Evolutionary conservation across 2,797 vertebrate species (phyloP), one percentile per base, ranked within the genome.

Genomic region (Falco concolor): DNA sequence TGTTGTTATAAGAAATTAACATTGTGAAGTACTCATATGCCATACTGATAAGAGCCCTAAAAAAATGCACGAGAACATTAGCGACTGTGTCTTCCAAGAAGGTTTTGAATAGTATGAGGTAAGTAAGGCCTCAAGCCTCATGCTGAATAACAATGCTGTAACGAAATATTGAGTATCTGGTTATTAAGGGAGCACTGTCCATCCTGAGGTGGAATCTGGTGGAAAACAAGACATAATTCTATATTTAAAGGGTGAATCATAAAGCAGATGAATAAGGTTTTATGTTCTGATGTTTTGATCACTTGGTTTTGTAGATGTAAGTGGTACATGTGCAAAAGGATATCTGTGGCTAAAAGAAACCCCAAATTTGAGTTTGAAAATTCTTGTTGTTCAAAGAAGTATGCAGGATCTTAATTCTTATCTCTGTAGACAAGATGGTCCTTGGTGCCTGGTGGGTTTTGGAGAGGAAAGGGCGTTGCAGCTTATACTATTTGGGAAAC

Each of bases 131-230:
- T 86, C 56, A 49, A 89, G 60, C 56, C 95, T 75, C 72, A 47
- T 0, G 2, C 68, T 87, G 82, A 89, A 68, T 85, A 78, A 83
- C 57, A 75, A 9, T 1, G 3, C 50, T 54, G n/a, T 45, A 83
- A 74, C 49, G 80, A 94, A 92, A 93, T 94, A 93, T 69, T 82
- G 59, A 87, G 47, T 94, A 79, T 79, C 77, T 94, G 64, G 83
- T 94, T 90, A 78, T 95, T 94, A 86, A 96, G 27, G 80, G 64
- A 94, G n/a, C 53, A 19, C 38, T 85, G 75, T 83, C 89, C 79
- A 72, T 89, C 67, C 77, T 84, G 95, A 93, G 82, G 69, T 74
- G 53, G 84, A 87, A 80, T 83, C 36, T 83, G 28, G 52, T 80
- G 72, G 68, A 89, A 96, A 93, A 77, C 27, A 80, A 91, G 61